Base-by-base conservation (phyloP, 2,888 invertebrate genomes). In the Eupsilia transversa region DNA sequence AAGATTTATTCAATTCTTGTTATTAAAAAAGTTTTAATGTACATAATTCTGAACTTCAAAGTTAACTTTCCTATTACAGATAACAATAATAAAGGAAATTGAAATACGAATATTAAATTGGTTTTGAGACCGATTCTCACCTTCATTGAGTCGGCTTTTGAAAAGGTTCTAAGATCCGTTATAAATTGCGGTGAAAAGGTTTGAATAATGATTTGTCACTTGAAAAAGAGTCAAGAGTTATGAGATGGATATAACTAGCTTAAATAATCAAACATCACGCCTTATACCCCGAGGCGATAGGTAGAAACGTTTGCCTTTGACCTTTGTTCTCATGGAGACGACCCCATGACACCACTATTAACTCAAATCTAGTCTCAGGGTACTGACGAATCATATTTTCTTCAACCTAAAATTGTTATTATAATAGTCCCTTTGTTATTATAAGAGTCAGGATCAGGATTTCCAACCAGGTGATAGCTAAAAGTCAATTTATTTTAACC, bases 91-190 rank as follows among this genome's bases (percentile, higher is more conserved):
- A 49, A 63, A 74, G 78, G 79, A 80, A 84, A 86, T 86, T 80
- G 75, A 52, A 82, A 72, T 66, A 82, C 74, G 74, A 82, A 84
- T 74, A 82, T 82, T 73, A 72, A 84, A 82, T 84, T 77, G 78
- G 63, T 68, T 77, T 75, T 63, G 67, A 77, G 64, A 66, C 33
- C 73, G 70, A 67, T 75, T 75, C 72, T 63, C 70, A 78, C 67
- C 75, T 80, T 72, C 56, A 77, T 68, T 71, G 14, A 71, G 61
- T 64, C 38, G 43, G 72, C 30, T 72, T 78, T 69, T 67, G n/a
- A 61, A 75, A 79, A 74, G 68, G 75, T 74, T 79, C 67, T 67
- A 64, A 74, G 72, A 77, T 70, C 52, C 57, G 64, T 70, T 30
- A 57, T 74, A 72, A 74, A 74, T 79, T 74, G 71, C 52, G 77